Base-by-base conservation (phyloP, 2,888 invertebrate species). In the Embidobia sp. region DNA sequence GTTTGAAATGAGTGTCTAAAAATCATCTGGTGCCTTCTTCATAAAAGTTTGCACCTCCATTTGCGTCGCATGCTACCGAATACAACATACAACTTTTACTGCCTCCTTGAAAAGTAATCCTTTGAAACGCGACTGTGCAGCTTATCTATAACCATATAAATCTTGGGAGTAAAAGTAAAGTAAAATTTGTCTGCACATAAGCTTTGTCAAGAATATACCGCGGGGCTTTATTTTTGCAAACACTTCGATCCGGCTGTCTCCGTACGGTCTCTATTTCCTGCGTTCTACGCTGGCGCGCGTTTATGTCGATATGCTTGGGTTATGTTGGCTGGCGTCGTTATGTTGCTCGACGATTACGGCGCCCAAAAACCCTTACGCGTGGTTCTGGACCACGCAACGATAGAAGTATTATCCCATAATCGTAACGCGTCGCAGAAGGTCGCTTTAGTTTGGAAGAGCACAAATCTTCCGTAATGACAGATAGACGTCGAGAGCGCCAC, bases 381-480 rank as follows among this genome's bases (percentile, higher is more conserved):
- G 33, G 26, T 37, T 49, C n/a, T 59, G 59, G 59, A 15, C 35
- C 61, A 33, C 10, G 27, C 40, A 15, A 16, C 2, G 16, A 35
- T 29, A 27, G 72, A 31, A 70, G 67, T 44, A 18, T 46, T 35
- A 48, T 72, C 74, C 80, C 81, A 86, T 85, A 84, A 85, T 78
- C 82, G 78, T 86, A 85, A 84, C 81, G 77, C 61, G 67, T 64
- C 78, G 75, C 80, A 79, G 80, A 85, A 83, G 82, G 79, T 80
- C 76, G 79, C 80, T 81, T 79, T 76, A 72, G 74, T 80, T 81
- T 70, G 76, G 77, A 73, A 79, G 78, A 74, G 78, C 80, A 82
- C 81, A 82, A 84, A 84, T 85, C 81, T 83, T 72, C 63, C 78
- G 74, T 83, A 84, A 83, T 83, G 84, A 84, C 84, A 81, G 79